Percentiles rank a stretch among this genome's conserved stretches.
These are phyloP conservation scores for Pachycephala philippinensis DNA, from an alignment of 2,113 vertebrate genomes.

Conservation along the genomic window DNA sequence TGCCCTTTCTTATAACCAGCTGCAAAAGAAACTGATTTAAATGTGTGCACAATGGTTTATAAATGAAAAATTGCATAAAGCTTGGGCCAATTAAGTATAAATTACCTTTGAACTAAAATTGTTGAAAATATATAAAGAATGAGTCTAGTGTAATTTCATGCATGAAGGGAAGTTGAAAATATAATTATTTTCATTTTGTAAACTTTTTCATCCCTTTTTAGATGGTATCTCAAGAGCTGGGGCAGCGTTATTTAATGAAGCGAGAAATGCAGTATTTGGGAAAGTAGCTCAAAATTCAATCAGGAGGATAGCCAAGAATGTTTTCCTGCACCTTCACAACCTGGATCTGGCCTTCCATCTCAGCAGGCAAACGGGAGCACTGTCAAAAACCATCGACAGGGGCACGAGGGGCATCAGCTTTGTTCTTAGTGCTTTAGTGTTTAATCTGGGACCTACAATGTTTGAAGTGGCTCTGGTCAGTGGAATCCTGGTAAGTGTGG, in stretches of 20 bases:
- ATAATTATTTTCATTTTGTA: neutral
- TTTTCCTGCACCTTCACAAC: slow-evolving; percentile 96
- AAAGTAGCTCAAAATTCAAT: slow-evolving; percentile 98
- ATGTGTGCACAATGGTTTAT: neutral
- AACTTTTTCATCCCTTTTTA: slow-evolving; percentile 60
- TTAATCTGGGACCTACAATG: slow-evolving; percentile 95
- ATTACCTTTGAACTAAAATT: neutral
- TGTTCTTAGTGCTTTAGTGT: slow-evolving; percentile 92
- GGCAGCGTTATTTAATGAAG: slow-evolving; percentile 92
- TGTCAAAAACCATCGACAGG: slow-evolving; percentile 97
- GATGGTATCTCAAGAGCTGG: slow-evolving; percentile 90
- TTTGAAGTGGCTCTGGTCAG: slow-evolving; percentile 94
- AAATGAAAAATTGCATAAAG: neutral
- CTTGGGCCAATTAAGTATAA: neutral
- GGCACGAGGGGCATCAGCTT: slow-evolving; percentile 97
- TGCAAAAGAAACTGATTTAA: neutral
- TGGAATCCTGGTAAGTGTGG: slow-evolving; percentile 85
- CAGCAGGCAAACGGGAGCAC: slow-evolving; percentile 92
- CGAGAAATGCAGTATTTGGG: slow-evolving; percentile 93
- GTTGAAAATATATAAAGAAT: neutral
- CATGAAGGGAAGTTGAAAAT: neutral
- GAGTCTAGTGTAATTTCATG: slow-evolving; percentile 10
- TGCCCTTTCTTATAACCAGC: neutral
- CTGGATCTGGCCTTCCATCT: slow-evolving; percentile 94
- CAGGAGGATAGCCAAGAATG: slow-evolving; percentile 92